Conservation (phyloP, 1,140 invertebrate species). For the Leptinotarsa undecemlineata region DNA sequence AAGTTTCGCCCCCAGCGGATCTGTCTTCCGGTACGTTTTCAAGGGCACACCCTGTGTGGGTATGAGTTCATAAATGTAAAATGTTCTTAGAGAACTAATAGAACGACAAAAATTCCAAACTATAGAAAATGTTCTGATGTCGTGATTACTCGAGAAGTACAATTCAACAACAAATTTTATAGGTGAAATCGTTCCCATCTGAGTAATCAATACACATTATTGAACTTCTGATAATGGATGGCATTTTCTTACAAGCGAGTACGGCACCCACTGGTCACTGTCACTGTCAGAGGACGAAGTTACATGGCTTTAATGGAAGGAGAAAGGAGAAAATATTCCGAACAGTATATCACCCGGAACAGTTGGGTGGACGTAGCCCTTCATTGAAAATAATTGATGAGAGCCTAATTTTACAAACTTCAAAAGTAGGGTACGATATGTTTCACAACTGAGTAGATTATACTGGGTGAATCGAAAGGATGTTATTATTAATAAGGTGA, state of each 20-base stretch:
- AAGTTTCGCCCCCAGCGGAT: too few species aligned
- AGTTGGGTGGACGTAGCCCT: background rate
- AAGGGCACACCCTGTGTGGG: too few species aligned
- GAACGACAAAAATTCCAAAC: too few species aligned
- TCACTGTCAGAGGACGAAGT: constrained; percentile 5
- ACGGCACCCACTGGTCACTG: constrained; percentile 1
- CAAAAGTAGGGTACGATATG: too few species aligned
- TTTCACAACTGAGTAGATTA: too few species aligned
- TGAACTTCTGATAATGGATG: background rate
- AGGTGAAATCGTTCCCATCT: background rate
- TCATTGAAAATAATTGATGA: constrained; percentile 1
- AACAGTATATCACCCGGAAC: background rate
- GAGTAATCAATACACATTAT: background rate
- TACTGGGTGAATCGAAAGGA: too few species aligned
- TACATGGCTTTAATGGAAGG: background rate
- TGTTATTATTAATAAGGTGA: too few species aligned
- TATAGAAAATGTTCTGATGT: too few species aligned
- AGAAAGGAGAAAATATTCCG: background rate
- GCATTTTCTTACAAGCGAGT: background rate
- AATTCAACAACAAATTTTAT: background rate
- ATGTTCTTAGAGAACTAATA: too few species aligned
- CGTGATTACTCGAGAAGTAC: too few species aligned
- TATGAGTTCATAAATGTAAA: too few species aligned
- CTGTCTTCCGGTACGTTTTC: too few species aligned
- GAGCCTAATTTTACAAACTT: background rate